Conservation (phyloP, 2,888 invertebrate genomes). For the Ganaspis brasiliensis region DNA sequence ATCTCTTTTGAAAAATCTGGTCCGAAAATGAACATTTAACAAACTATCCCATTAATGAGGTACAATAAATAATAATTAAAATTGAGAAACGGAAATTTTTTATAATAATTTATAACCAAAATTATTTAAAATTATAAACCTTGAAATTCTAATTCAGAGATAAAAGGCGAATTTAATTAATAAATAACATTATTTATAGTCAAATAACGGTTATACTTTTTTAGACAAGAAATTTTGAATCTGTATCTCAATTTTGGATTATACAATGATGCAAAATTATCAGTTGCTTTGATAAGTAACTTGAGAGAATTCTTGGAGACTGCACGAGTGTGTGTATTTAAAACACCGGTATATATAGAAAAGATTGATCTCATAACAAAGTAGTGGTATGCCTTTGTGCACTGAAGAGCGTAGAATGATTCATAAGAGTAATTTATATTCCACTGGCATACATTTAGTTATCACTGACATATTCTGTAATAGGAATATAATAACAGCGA, state of each 20-base stretch:
- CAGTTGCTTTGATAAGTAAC: not conserved
- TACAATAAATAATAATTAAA: no score
- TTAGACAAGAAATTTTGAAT: not conserved
- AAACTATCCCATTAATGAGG: no score
- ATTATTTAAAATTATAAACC: no score
- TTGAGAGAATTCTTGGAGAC: not conserved
- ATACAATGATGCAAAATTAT: not conserved
- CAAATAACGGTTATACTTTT: not conserved
- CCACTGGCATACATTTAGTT: conserved; percentile 36
- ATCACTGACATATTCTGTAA: conserved; percentile 30
- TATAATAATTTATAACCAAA: no score
- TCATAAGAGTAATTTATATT: conserved; percentile 35
- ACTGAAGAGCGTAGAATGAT: conserved; percentile 23
- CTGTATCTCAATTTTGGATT: conserved; percentile 2
- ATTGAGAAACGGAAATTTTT: no score
- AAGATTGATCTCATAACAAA: conserved; percentile 23
- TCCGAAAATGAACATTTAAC: no score
- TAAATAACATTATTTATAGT: no score
- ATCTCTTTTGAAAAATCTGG: no score
- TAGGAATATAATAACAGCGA: conserved; percentile 9
- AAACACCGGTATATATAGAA: not conserved
- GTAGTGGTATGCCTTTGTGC: conserved; percentile 32
- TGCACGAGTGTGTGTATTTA: not conserved
- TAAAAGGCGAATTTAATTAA: no score
- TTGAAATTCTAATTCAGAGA: no score